Conservation (phyloP, 2,797 vertebrate species). For the Poecilia picta region DNA sequence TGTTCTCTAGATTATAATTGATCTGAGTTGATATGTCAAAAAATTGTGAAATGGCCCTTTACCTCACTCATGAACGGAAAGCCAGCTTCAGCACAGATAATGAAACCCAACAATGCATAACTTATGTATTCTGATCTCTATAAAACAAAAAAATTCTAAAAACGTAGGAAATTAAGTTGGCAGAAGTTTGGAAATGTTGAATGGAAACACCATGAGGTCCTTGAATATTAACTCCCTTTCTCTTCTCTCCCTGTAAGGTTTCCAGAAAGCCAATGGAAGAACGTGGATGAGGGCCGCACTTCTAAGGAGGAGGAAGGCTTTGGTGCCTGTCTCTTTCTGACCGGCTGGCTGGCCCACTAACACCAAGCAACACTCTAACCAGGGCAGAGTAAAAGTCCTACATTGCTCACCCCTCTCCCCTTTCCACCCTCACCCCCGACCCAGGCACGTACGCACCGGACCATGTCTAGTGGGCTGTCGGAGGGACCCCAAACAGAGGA, state of each 20-base stretch:
- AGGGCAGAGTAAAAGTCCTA: constrained; percentile 56
- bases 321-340: constrained; percentile 76
- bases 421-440: constrained; percentile 71
- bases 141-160: not conserved
- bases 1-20: not conserved
- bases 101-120: not conserved
- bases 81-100: not conserved
- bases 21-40: not conserved
- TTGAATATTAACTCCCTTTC: constrained; percentile 35
- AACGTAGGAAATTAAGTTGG: not conserved
- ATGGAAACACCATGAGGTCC: not conserved
- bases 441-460: constrained; percentile 78
- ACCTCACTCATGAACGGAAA: not conserved
- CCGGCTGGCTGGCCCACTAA: constrained; percentile 64
- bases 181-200: not conserved
- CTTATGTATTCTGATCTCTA: not conserved
- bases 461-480: constrained; percentile 91
- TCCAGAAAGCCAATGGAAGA: constrained; percentile 73
- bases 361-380: constrained; percentile 70
- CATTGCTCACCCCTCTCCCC: constrained; percentile 65
- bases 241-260: constrained; percentile 75
- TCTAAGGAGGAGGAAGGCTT: constrained; percentile 75
- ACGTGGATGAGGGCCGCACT: constrained; percentile 79
- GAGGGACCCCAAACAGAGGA: constrained; percentile 85
- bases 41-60: not conserved